Conservation (phyloP, 2,113 vertebrate genomes). For the Hucho hucho region DNA sequence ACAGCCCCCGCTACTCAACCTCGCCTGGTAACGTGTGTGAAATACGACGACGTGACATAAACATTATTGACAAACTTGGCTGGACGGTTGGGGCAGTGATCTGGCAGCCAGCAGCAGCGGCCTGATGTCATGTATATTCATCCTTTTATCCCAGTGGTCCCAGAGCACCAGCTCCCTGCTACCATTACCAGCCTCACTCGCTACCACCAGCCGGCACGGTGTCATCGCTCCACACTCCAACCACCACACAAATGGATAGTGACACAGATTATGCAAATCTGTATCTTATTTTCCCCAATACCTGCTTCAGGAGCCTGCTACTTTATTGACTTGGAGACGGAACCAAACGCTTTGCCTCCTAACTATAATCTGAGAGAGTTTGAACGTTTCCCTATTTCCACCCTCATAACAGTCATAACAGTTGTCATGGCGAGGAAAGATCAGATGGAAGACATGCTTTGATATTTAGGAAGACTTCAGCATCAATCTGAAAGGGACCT, state of each 20-base stretch:
- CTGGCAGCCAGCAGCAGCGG: constrained; percentile 56
- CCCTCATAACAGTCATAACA: constrained; percentile 61
- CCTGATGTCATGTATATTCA: constrained; percentile 73
- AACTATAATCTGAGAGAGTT: constrained; percentile 68
- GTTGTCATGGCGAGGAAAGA: constrained; percentile 61
- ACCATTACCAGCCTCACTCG: neutral
- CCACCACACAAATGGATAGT: constrained; percentile 78
- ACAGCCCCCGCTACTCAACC: constrained; percentile 25
- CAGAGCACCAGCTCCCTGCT: constrained; percentile 44
- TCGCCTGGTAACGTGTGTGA: constrained; percentile 66
- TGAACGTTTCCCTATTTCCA: constrained; percentile 58
- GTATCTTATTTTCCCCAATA: constrained; percentile 71
- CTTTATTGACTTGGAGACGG: constrained; percentile 63
- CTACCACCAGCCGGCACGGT: constrained; percentile 43
- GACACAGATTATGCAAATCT: constrained; percentile 87
- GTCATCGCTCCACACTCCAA: constrained; percentile 76
- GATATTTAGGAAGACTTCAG: constrained; percentile 52
- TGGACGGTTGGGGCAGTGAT: constrained; percentile 74
- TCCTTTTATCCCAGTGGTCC: constrained; percentile 69
- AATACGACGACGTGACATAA: constrained; percentile 66
- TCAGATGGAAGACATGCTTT: constrained; percentile 67
- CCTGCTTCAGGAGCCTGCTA: constrained; percentile 71
- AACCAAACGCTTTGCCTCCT: constrained; percentile 46
- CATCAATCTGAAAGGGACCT: constrained; percentile 51
- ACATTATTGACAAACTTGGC: constrained; percentile 78